phyloP scores from a whole-genome alignment of 2,888 invertebrate species.

The Troides aeacus region DNA sequence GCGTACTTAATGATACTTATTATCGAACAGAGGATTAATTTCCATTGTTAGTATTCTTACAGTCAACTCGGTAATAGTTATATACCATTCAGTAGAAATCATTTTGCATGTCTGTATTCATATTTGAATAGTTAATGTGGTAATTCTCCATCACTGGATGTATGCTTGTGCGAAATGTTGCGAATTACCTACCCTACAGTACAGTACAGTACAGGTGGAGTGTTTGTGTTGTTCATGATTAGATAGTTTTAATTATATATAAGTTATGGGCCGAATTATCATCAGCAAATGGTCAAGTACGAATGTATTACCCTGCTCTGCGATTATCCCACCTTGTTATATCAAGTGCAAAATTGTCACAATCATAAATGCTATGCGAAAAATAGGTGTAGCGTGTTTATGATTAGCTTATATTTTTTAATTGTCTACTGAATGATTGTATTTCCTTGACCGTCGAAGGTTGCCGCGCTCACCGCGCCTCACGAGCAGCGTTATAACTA shows the following conservation, averaged over 20 bases:
- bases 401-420: slow-evolving; percentile 60
- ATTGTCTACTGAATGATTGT: slow-evolving; percentile 63
- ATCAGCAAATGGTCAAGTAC: background rate
- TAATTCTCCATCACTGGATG: background rate
- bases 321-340: slow-evolving; percentile 49
- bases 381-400: slow-evolving; percentile 52
- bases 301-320: slow-evolving; percentile 44
- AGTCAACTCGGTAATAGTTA: slow-evolving; percentile 47
- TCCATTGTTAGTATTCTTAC: slow-evolving; percentile 69
- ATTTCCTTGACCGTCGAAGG: slow-evolving; percentile 75
- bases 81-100: background rate
- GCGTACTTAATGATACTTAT: slow-evolving; percentile 51
- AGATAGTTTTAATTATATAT: background rate
- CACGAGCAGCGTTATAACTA: slow-evolving; percentile 49
- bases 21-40: slow-evolving; percentile 61
- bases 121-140: background rate
- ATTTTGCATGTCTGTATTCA: background rate
- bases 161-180: slow-evolving; percentile 32
- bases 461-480: slow-evolving; percentile 62
- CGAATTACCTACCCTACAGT: slow-evolving; percentile 26
- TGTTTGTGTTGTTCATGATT: background rate
- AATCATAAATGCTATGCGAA: slow-evolving; percentile 58
- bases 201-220: background rate
- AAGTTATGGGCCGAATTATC: background rate
- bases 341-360: slow-evolving; percentile 32